Conservation (phyloP, 64 coral and sea anemone genomes). For the Pocillopora damicornis region DNA sequence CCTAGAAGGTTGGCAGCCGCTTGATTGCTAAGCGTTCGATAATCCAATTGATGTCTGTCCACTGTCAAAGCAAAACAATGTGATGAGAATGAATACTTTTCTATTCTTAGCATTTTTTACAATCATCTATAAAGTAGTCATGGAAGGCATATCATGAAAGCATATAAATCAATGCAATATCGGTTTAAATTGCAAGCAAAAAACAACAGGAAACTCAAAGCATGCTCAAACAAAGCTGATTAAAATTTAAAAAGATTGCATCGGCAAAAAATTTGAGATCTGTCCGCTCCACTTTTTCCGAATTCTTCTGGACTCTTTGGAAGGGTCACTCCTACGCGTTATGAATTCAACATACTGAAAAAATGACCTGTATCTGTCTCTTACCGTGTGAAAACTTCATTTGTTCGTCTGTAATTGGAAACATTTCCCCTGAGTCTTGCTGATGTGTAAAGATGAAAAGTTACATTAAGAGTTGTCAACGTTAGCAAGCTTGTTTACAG, state of each 20-base stretch:
- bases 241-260: no score
- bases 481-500: background rate
- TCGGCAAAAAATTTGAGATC: no score
- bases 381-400: conserved; percentile 46
- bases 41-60: conserved; percentile 69
- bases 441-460: background rate
- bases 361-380: background rate
- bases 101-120: background rate
- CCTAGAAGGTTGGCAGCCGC: conserved; percentile 71
- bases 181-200: no score
- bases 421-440: conserved; percentile 21
- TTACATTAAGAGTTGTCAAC: background rate
- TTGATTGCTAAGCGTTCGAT: conserved; percentile 77
- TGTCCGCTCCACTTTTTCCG: no score
- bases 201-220: no score
- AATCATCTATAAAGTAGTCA: background rate
- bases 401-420: conserved; percentile 21
- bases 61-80: conserved; percentile 8
- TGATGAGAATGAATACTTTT: background rate
- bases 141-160: no score
- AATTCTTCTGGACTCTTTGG: no score
- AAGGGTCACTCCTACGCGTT: no score
- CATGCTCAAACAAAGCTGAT: no score
- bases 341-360: no score
- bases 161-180: no score